Base-by-base conservation (phyloP, 1,140 invertebrate genomes). In the Oryzaephilus surinamensis region DNA sequence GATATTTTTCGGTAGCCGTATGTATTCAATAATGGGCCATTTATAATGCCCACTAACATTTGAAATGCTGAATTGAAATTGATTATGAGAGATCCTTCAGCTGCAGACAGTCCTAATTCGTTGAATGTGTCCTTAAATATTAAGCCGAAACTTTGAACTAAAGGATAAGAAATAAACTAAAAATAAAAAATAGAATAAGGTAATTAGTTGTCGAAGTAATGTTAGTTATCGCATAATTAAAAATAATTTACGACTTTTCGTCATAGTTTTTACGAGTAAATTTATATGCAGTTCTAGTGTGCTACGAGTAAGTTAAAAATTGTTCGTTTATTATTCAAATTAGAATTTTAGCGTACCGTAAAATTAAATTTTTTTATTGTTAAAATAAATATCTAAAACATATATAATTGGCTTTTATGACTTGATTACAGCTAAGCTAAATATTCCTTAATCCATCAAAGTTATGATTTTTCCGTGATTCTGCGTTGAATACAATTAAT, bases 1-100 rank as follows among this genome's bases (percentile, higher is more conserved):
- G 71, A 71, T 3, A 79, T 69, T 65, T 78, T 73, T 13, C 79
- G 63, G 43, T 72, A 80, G 8, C 73, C 73, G 37, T 75, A 79
- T 21, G 61, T 67, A 50, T 71, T 70, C 36, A 80, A 71, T 28
- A 81, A 62, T 17, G 76, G 73, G 2, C 77, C 77, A 54, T 77
- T 79, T 1, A 75, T 56, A 17, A 81, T 54, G 21, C 77, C 75
- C 69, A 60, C 48, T 63, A 69, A 31, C 54, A 58, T 54, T 71
- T 74, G 74, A 52, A 75, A 65, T 2, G 76, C 76, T 3, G 67
- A 65, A 60, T 79, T 74, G 32, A 73, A 68, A 50, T 79, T 81
- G 42, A 79, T 72, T 37, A 80, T 73, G 6, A 74, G 70, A 1
- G 77, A 73, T 8, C 70, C 71, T 58, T 79, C 63, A 0, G 74